Conservation (phyloP, 2,888 invertebrate species). For the Cosmia trapezina region DNA sequence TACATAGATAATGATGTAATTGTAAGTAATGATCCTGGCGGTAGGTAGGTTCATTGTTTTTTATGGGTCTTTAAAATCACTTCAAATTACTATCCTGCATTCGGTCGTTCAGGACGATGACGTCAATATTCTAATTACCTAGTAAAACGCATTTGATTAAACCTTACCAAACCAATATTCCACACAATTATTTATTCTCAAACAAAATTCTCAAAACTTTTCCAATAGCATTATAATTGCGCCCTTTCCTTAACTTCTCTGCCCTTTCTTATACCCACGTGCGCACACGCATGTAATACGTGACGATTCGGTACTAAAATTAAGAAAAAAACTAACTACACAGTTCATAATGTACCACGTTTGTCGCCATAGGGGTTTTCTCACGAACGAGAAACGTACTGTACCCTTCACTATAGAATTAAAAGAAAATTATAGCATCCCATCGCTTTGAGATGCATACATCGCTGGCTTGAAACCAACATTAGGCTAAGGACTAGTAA, state of each 20-base stretch:
- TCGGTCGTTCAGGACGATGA: background rate
- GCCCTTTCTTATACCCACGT: slow-evolving; percentile 62
- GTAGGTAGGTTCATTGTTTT: background rate
- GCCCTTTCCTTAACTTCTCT: slow-evolving; percentile 48
- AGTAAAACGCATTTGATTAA: background rate
- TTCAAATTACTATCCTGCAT: background rate
- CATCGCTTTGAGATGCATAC: slow-evolving; percentile 8
- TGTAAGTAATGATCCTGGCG: slow-evolving; percentile 1
- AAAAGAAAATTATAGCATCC: slow-evolving; percentile 21
- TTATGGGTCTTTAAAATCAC: background rate
- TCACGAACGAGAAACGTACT: slow-evolving; percentile 73
- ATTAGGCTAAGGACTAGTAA: accelerated
- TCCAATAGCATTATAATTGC: slow-evolving; percentile 20
- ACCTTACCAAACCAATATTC: background rate
- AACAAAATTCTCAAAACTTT: background rate
- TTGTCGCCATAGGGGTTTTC: slow-evolving; percentile 84
- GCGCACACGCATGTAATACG: slow-evolving; percentile 63
- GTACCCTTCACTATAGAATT: slow-evolving; percentile 10
- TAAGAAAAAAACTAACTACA: slow-evolving; percentile 68
- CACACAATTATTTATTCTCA: slow-evolving; percentile 10
- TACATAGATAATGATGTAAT: no score
- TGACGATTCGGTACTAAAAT: slow-evolving; percentile 65
- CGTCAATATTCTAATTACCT: no score
- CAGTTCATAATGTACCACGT: slow-evolving; percentile 68
- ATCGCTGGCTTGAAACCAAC: slow-evolving; percentile 9